Conservation (phyloP, 2,797 vertebrate genomes). For the Nyctibius grandis region DNA sequence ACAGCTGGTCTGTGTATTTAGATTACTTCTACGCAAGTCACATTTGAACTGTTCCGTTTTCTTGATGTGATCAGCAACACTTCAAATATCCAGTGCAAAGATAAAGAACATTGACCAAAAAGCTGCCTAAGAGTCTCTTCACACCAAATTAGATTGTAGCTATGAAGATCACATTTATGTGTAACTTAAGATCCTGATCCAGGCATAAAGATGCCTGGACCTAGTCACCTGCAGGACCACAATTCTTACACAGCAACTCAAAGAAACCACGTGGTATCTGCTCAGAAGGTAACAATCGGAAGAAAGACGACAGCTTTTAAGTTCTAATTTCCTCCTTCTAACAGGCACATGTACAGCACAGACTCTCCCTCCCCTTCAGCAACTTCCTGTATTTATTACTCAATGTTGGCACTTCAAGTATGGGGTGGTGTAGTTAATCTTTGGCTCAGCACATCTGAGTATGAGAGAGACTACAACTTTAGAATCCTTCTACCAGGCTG, state of each 20-base stretch:
- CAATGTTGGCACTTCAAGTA: neutral
- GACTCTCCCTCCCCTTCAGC: neutral
- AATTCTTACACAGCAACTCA: neutral
- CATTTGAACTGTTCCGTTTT: neutral
- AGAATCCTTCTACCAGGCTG: neutral
- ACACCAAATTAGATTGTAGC: neutral
- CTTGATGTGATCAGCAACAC: neutral
- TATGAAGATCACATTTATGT: neutral
- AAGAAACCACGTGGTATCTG: neutral
- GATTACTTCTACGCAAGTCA: neutral
- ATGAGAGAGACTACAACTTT: neutral
- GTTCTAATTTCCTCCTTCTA: neutral
- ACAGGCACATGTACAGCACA: neutral
- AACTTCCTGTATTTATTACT: neutral
- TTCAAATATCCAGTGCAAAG: neutral
- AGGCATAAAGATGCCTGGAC: neutral
- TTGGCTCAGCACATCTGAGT: neutral
- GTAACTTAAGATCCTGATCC: neutral
- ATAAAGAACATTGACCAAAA: neutral
- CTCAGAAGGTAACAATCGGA: neutral
- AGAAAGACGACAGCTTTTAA: neutral
- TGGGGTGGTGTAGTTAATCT: neutral
- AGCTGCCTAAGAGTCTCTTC: neutral
- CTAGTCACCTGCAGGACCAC: neutral
- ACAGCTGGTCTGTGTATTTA: neutral